Base-by-base conservation (phyloP, 2,797 vertebrate genomes). In the Alcedo quadribrachys region DNA sequence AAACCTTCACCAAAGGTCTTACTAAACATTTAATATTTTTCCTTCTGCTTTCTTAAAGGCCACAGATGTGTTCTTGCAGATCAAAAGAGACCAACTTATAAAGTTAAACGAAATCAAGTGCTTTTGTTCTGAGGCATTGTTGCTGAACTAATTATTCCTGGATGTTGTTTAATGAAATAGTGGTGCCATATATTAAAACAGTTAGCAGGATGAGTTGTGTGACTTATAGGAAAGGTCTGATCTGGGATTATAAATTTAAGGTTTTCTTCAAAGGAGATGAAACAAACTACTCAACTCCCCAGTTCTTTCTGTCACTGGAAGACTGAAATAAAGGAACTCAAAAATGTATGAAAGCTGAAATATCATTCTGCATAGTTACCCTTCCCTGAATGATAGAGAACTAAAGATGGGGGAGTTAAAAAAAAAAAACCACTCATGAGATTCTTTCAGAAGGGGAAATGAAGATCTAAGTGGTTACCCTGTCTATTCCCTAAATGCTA, bases 121-220 rank as follows among this genome's bases (percentile, higher is more conserved):
- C 97, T 97, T 98, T 98, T 98, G 98, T 98, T 98, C 97, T 71
- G 42, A 97, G 97, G 97, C 97, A 98, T 97, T 95, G 96, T 96
- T 97, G 97, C 97, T 96, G 97, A 97, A 97, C 97, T 98, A 98
- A 98, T 98, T 98, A 98, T 97, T 98, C 97, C 97, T 98, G 97
- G 97, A 98, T 98, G 98, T 97, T 96, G 96, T 97, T 97, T 98
- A 98, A 98, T 98, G 97, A 98, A 98, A 98, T 92, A 97, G 97
- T 61, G 11, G 95, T 97, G 97, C 97, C 95, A 96, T 97, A 98
- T 97, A 97, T 97, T 97, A 97, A 97, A 93, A 96, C 95, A 93
- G 95, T 94, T 97, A 97, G 96, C 97, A 97, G 96, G 97, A 98
- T 97, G 97, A 98, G 97, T 97, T 97, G 93, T 28, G 27, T 97